Evolutionary conservation across 2,113 vertebrate genomes (phyloP).

Genomic region (Acrocephalus kingi): DNA sequence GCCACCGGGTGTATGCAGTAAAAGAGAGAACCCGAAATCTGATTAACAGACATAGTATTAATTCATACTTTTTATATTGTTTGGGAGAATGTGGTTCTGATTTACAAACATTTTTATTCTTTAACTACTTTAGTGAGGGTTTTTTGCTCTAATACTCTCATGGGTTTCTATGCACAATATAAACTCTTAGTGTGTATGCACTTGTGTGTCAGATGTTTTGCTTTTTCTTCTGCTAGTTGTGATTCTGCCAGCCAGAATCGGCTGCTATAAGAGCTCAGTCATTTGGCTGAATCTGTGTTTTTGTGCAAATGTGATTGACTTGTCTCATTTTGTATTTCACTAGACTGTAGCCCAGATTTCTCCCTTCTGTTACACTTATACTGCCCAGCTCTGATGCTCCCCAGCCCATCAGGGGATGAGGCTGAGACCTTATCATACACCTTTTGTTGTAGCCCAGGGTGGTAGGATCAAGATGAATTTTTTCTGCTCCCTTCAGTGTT

Average conservation of each 20-base stretch:
- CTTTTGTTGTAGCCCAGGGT: background rate
- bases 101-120: background rate
- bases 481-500: background rate
- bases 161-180: background rate
- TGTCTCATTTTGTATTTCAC: constrained; percentile 27
- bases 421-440: background rate
- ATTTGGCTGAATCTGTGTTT: constrained; percentile 28
- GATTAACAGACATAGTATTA: background rate
- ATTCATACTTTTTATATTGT: background rate
- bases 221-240: background rate
- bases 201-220: background rate
- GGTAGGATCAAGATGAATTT: background rate
- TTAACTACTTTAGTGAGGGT: background rate
- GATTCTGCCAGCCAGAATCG: background rate
- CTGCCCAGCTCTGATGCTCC: background rate
- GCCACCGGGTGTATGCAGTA: background rate
- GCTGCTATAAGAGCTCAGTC: background rate
- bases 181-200: background rate
- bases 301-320: constrained; percentile 25
- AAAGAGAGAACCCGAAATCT: background rate
- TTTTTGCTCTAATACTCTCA: background rate
- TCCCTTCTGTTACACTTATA: constrained; percentile 13
- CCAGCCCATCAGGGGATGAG: background rate
- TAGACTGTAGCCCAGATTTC: constrained; percentile 32
- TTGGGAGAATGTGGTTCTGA: background rate